Percentiles rank a stretch among this genome's conserved stretches.
These are phyloP conservation scores for Diglossa brunneiventris DNA, from an alignment of 2,113 vertebrate genomes.

Conservation along the genomic window DNA sequence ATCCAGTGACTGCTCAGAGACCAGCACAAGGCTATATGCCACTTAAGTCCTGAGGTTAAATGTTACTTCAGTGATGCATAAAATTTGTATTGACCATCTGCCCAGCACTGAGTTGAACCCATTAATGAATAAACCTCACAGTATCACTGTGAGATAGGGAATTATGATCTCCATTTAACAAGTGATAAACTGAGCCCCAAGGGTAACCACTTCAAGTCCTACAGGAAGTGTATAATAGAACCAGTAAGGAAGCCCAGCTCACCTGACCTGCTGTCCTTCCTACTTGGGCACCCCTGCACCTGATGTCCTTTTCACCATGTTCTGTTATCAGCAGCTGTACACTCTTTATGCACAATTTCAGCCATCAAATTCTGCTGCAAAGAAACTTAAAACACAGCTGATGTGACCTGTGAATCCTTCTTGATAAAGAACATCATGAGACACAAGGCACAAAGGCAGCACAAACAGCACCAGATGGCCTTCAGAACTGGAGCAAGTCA, in stretches of 20 bases:
- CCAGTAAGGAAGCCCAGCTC: neutral
- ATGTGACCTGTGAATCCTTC: neutral
- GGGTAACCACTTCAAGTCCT: neutral
- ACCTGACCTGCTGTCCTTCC: neutral
- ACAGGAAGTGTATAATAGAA: neutral
- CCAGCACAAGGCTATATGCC: neutral
- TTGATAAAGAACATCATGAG: neutral
- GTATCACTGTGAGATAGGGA: neutral
- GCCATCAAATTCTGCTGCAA: neutral
- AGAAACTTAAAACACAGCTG: neutral
- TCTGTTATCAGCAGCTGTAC: neutral
- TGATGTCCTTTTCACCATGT: neutral
- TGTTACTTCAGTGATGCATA: constrained; percentile 8
- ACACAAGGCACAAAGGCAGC: neutral
- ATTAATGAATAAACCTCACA: neutral
- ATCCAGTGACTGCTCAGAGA: neutral
- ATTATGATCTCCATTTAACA: neutral
- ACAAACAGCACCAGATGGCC: neutral
- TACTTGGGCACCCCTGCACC: neutral
- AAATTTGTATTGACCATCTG: constrained; percentile 42
- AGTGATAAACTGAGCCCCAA: neutral
- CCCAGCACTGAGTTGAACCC: neutral
- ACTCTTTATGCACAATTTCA: neutral
- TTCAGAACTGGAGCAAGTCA: neutral
- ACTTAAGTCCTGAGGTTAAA: constrained; percentile 14